Conservation (phyloP, 2,888 invertebrate species). For the Caenorhabditis becei region DNA sequence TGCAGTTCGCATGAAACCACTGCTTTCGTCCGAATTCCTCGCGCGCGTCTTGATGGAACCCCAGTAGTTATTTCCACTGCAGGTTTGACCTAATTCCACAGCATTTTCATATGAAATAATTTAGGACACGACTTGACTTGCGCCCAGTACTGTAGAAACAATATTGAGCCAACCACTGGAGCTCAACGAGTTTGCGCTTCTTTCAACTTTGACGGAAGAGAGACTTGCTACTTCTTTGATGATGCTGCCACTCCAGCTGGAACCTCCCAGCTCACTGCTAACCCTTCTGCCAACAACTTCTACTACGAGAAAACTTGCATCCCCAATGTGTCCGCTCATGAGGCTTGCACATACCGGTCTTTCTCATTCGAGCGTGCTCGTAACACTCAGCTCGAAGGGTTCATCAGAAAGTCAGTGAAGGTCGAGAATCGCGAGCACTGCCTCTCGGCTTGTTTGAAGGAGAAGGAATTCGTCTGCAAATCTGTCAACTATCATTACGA, state of each 20-base stretch:
- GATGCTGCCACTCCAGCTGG: constrained; percentile 81
- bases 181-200: constrained; percentile 81
- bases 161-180: constrained; percentile 82
- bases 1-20: constrained; percentile 77
- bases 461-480: constrained; percentile 83
- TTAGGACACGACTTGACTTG: constrained; percentile 81
- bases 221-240: constrained; percentile 82
- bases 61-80: constrained; percentile 81
- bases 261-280: constrained; percentile 79
- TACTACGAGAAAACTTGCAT: constrained; percentile 83
- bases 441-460: constrained; percentile 83
- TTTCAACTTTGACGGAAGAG: constrained; percentile 82
- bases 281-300: constrained; percentile 82
- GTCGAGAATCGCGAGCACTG: constrained; percentile 83
- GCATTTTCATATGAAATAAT: not conserved
- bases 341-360: constrained; percentile 82
- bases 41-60: constrained; percentile 81
- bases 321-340: constrained; percentile 81
- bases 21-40: constrained; percentile 80
- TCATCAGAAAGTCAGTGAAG: constrained; percentile 82
- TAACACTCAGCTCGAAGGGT: constrained; percentile 83
- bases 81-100: constrained; percentile 62
- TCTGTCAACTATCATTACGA: constrained; percentile 84
- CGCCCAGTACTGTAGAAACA: constrained; percentile 81
- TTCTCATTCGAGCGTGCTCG: constrained; percentile 84